These are phyloP conservation scores for Sanderia malayensis DNA, from an alignment of 30 jellyfish, hydroid and myxozoan species.

Conservation along the genomic window DNA sequence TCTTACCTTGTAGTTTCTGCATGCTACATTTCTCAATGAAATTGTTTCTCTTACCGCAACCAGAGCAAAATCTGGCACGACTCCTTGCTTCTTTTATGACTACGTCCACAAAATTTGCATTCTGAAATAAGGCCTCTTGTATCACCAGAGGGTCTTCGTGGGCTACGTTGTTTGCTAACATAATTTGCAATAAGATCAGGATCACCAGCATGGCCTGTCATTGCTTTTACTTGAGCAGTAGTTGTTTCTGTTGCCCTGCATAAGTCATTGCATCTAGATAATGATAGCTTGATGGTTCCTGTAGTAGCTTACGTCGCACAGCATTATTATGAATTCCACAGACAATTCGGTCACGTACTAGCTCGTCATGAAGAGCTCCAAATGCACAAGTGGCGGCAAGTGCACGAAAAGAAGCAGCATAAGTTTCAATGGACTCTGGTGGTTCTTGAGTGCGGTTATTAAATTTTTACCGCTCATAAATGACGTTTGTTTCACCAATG, in stretches of 20 bases:
- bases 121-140: constrained; percentile 1
- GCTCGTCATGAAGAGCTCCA: too few relatives aligned
- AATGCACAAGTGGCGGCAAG: too few relatives aligned
- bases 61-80: too few relatives aligned
- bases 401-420: constrained; percentile 7
- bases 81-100: too few relatives aligned
- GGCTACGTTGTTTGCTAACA: constrained; percentile 3
- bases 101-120: constrained; percentile 32
- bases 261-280: constrained; percentile 12
- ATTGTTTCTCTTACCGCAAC: too few relatives aligned
- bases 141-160: neutral
- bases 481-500: constrained; percentile 26
- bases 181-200: neutral
- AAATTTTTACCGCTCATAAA: constrained; percentile 18
- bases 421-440: constrained; percentile 19
- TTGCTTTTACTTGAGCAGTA: constrained; percentile 29
- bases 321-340: constrained; percentile 16
- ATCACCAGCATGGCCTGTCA: constrained; percentile 25
- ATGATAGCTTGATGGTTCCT: constrained; percentile 10
- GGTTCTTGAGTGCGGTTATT: constrained; percentile 16
- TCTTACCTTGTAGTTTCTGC: too few relatives aligned
- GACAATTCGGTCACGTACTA: too few relatives aligned
- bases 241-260: constrained; percentile 10
- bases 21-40: too few relatives aligned
- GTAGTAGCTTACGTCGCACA: constrained; percentile 41